Conservation (phyloP, 1,140 invertebrate species). For the Globodera ellingtonae region DNA sequence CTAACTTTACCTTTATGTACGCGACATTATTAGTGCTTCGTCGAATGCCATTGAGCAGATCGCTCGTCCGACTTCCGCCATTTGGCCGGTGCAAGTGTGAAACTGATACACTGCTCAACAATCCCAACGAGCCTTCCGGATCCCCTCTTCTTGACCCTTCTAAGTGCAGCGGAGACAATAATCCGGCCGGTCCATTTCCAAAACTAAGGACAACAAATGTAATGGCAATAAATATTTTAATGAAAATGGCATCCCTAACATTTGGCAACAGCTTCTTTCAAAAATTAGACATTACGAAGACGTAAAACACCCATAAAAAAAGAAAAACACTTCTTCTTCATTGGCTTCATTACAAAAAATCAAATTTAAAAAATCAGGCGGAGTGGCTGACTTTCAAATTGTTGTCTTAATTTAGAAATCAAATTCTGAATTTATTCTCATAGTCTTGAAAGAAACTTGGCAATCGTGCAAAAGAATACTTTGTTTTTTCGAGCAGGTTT, state of each 20-base stretch:
- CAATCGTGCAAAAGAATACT: background rate
- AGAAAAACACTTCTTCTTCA: background rate
- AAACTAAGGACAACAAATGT: constrained; percentile 29
- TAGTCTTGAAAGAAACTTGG: too few relatives aligned
- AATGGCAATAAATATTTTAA: too few relatives aligned
- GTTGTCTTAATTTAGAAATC: too few relatives aligned
- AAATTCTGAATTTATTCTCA: too few relatives aligned
- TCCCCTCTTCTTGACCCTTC: constrained; percentile 26
- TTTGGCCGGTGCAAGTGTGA: constrained; percentile 38
- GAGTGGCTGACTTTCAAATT: background rate
- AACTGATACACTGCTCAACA: constrained; percentile 8
- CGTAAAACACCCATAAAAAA: background rate
- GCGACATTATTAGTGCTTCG: constrained; percentile 31
- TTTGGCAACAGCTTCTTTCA: background rate
- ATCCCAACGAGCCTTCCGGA: constrained; percentile 9
- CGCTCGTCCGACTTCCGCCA: constrained; percentile 35
- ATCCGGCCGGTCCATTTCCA: constrained; percentile 36
- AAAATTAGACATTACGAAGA: background rate
- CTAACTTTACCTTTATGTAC: constrained; percentile 29
- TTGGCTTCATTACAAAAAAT: too few relatives aligned
- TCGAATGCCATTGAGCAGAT: constrained; percentile 36
- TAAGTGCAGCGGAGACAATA: constrained; percentile 39
- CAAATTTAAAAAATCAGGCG: too few relatives aligned
- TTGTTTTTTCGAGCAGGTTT: constrained; percentile 19
- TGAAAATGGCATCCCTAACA: too few relatives aligned